These are phyloP conservation scores for Pelodiscus sinensis DNA, from an alignment of 2,113 vertebrate genomes.

Conservation along the genomic window DNA sequence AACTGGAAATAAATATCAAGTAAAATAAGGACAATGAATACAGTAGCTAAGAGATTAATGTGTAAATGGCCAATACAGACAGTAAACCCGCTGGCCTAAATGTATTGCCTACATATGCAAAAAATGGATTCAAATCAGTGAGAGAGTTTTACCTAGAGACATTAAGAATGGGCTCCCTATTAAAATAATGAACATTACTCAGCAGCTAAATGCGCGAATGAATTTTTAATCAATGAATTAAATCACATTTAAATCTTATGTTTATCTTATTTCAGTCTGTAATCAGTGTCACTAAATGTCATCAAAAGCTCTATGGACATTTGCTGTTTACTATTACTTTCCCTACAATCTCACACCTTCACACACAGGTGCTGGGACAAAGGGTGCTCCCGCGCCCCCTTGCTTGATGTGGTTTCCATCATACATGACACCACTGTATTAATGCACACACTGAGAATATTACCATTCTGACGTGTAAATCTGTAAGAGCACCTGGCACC, in stretches of 20 bases:
- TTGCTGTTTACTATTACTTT: neutral
- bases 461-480: neutral
- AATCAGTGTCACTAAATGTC: neutral
- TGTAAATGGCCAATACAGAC: neutral
- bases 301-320: neutral
- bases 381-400: too few relatives aligned
- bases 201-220: neutral
- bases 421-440: too few relatives aligned
- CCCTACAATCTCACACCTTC: neutral
- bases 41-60: slow-evolving; percentile 1
- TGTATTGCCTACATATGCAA: neutral
- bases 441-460: neutral
- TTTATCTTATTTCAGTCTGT: neutral
- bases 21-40: neutral
- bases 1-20: neutral
- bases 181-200: neutral
- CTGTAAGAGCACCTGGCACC: neutral
- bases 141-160: neutral
- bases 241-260: neutral
- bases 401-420: too few relatives aligned
- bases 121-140: neutral
- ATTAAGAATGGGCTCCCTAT: neutral
- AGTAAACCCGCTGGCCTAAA: neutral
- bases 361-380: neutral
- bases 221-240: slow-evolving; percentile 6